Base-by-base conservation (phyloP, 2,113 vertebrate species). In the Bubalus kerabau region DNA sequence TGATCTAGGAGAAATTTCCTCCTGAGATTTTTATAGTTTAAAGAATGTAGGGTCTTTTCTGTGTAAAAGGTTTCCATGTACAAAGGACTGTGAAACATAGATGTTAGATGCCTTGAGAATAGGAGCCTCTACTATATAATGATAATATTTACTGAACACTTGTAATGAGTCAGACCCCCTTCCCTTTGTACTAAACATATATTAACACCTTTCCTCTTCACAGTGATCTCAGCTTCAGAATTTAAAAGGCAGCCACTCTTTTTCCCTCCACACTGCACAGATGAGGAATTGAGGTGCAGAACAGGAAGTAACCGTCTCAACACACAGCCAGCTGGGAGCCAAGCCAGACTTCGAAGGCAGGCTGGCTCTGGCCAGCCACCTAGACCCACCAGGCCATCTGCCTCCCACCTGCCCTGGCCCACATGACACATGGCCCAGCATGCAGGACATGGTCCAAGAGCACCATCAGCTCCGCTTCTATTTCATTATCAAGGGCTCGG, bases 41-140 rank as follows among this genome's bases (percentile, higher is more conserved):
- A 83, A 87, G 32, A 87, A 87, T 36, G n/a, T 24, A 40, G 30
- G 32, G 26, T 64, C 24, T 82, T 92, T 59, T 81, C 93, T 50
- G 19, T 30, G 36, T 50, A 57, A 94, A 78, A 90, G 52, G 60
- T 88, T 56, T 83, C 67, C 56, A 16, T 11, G 1, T 16, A 40
- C 52, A 89, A 57, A 40, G 46, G 40, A 43, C 2, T 13, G 2
- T 85, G 76, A 87, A 32, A 43, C 36, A 40, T 5, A 46, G 11
- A 32, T 52, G 5, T 50, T 30, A 52, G 13, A 54, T 28, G 16
- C 6, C 36, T 84, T 84, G 46, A 87, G 46, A 87, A 24, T 2
- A 32, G 14, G 3, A 12, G 1, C 60, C 67, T 93, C 28, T 87
- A n/a, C 16, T 82, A 74, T 15, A 5, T 40, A 5, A 43, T 36